Evolutionary conservation across 2,888 invertebrate genomes (phyloP), one percentile per base, ranked within the genome.

Genomic region (Harpalus rufipes): DNA sequence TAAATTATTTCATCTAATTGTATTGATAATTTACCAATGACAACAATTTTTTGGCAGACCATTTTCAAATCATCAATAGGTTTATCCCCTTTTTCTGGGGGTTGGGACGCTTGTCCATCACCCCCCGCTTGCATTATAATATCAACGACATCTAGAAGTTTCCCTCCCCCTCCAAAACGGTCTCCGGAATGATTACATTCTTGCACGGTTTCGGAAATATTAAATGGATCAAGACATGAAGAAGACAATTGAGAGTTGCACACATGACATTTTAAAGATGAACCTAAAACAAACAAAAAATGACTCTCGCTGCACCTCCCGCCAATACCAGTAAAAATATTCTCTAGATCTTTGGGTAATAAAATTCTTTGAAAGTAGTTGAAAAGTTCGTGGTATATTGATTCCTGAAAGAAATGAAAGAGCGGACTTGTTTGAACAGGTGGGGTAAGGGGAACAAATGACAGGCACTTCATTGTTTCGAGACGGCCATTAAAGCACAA

Each of bases 21-120:
- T 44, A 4, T 10, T 44, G 1, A 44, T 10, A 10, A 51, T 2
- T 78, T 78, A 84, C 84, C 84, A 56, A 51, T 61, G 44, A 84
- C 78, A 44, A 84, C 65, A 32, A 84, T 84, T 51, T 84, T 84
- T 25, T 84, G 84, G 56, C 84, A 84, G 25, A 84, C 78, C 78
- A 78, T 78, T 14, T 61, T 32, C 14, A n/a, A 7, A 10, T 76
- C 44, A 12, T 51, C 44, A 0, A 3, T 4, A 18, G 51, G 10
- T 21, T 21, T 25, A 1, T 63, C 63, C 25, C 25, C 25, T 3
- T 78, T 12, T 0, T 58, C 25, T 7, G 80, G 61, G 4, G 80
- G 41, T 8, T 61, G 41, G 21, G 61, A 61, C 12, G 61, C 80
- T 7, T n/a, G 18, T 4, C 39, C 25, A 12, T 61, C 80, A 18